A percentile compares a stretch with the other conserved stretches of the same genome.
These are phyloP conservation scores for Fregetta grallaria DNA, from an alignment of 2,113 vertebrate genomes.

Conservation along the genomic window DNA sequence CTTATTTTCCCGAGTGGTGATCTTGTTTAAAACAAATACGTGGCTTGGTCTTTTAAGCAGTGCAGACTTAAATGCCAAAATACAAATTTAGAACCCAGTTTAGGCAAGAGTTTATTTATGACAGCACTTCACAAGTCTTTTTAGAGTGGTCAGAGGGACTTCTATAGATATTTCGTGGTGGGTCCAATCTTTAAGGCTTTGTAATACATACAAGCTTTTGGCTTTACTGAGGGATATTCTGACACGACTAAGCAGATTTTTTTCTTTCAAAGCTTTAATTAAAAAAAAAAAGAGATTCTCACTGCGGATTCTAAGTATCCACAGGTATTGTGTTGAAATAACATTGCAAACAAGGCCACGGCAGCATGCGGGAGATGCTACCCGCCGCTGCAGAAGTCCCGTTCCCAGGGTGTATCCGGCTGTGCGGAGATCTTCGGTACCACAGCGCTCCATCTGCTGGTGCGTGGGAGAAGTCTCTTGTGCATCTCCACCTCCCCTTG, in stretches of 20 bases:
- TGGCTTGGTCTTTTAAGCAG: not conserved
- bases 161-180: not conserved
- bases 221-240: not conserved
- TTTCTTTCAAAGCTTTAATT: not conserved
- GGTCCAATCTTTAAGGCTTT: not conserved
- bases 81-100: not conserved
- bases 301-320: not conserved
- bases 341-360: fast-evolving
- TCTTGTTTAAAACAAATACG: not conserved
- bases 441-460: constrained; percentile 21
- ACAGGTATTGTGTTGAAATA: not conserved
- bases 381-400: fast-evolving
- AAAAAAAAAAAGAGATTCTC: not conserved
- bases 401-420: not conserved
- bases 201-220: not conserved
- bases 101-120: not conserved
- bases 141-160: not conserved
- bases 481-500: not conserved
- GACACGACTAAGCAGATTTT: not conserved
- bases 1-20: not conserved
- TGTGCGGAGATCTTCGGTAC: fast-evolving
- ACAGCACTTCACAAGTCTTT: not conserved
- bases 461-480: not conserved
- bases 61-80: not conserved
- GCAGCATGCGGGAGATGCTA: fast-evolving